Base-by-base conservation (phyloP, 2,797 vertebrate species). In the Amblyraja radiata region DNA sequence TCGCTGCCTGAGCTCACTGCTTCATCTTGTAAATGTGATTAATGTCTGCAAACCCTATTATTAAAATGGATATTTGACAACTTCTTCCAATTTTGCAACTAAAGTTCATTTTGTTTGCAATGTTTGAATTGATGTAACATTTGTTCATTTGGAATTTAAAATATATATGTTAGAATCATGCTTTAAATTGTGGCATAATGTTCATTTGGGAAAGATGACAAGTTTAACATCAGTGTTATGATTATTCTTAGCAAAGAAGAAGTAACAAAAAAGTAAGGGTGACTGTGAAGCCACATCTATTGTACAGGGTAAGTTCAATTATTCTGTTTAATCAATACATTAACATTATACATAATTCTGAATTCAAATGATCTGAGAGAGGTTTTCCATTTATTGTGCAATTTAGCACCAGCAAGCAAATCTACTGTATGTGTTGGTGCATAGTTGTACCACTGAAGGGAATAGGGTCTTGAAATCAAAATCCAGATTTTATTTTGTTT, bases 181-280 rank as follows among this genome's bases (percentile, higher is more conserved):
- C 8, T 86, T 88, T 88, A 32, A 88, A 8, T 88, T 16, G n/a
- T 68, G 1, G n/a, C n/a, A n/a, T n/a, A 63, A 28, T 86, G 54
- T 6, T 25, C 83, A 68, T 23, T 28, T 58, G 23, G 2, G 1
- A n/a, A 68, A 88, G 16, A 63, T 68, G 61, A 6, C 36, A 9
- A 36, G n/a, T 6, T 65, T 68, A 36, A 88, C 36, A 18, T 68
- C 63, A 68, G 10, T 86, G 3, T 86, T 7, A 18, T 32, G 13
- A 21, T 88, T 88, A 88, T 68, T 94, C 94, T 90, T 94, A 99
- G 99, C 96, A 97, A 93, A 98, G 97, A 95, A 99, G 97, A 95
- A 98, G 95, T 95, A 97, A 95, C 94, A 99, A 99, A 96, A 99
- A 99, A 95, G 98, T 99, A n/a, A 97, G 98, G 32, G 98, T 99